phyloP scores from a whole-genome alignment of 2,113 vertebrate species.

The Marcusenius ussheri region DNA sequence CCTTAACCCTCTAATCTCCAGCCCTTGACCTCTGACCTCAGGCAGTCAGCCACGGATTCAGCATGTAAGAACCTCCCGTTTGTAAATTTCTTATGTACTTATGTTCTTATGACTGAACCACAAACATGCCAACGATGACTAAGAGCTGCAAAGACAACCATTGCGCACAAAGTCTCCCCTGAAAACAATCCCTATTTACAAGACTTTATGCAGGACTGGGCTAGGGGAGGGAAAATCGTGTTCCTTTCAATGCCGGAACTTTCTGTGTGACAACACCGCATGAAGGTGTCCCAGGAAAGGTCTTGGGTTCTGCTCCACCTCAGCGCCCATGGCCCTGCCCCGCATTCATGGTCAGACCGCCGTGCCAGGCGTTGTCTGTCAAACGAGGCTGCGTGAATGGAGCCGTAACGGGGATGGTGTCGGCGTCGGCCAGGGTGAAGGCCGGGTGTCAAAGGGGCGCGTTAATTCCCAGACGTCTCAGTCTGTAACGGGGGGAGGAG shows the following conservation, averaged over 20 bases:
- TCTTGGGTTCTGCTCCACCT: background rate
- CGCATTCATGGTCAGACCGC: background rate
- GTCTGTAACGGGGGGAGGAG: background rate
- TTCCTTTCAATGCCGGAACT: background rate
- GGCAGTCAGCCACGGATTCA: background rate
- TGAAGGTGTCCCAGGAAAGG: background rate
- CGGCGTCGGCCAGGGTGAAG: background rate
- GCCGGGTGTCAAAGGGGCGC: constrained; percentile 6
- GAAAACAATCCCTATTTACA: background rate
- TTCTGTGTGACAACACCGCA: background rate
- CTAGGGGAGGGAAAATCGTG: background rate
- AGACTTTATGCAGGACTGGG: background rate
- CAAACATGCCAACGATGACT: background rate
- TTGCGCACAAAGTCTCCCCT: background rate
- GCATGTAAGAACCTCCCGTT: background rate
- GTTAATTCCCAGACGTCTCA: constrained; percentile 9
- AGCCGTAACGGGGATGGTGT: background rate
- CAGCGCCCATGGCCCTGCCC: background rate
- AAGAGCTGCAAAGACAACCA: background rate
- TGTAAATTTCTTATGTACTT: too few species aligned
- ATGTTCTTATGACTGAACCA: background rate
- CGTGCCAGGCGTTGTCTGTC: background rate
- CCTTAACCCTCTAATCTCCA: background rate
- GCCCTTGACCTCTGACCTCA: constrained; percentile 20
- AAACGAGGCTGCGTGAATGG: background rate